Evolutionary conservation across 2,888 invertebrate species (phyloP), one percentile per base, ranked within the genome.

Genomic region (Fragum sueziense): DNA sequence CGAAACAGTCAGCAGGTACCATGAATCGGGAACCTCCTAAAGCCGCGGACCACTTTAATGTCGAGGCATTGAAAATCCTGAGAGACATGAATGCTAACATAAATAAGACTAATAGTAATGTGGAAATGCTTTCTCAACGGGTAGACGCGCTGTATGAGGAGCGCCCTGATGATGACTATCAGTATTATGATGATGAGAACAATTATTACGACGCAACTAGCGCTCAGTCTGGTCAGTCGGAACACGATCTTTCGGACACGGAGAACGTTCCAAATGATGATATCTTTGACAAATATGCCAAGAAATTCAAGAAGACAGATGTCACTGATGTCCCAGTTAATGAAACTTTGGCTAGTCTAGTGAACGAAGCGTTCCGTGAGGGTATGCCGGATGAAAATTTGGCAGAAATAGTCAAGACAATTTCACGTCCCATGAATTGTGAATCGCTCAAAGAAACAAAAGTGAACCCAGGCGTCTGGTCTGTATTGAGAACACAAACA

Each of bases 401-500:
- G 52, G 14, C 31, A 27, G 51, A 61, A 3, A 65, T 70, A 17
- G 20, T 34, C 4, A 78, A 78, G 33, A 62, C 61, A 6, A 74
- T 70, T n/a, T 37, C n/a, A 1, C 37, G 70, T 14, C 73, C 70
- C 7, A 70, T 54, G 20, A 78, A 78, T 25, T 78, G 78, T 65
- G 54, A 59, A 0, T 17, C 27, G 7, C 33, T 79, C 7, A 70
- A 47, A 33, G 74, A 70, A 22, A 74, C 74, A 0, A 70, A 70
- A 61, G 74, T 74, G 6, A 78, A 79, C 51, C 70, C 65, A 17
- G 70, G 33, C 25, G 74, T 79, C 0, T 79, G 74, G 79, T 51
- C 70, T 20, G 59, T 74, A 1, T 27, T 79, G n/a, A 25, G 51
- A 17, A 70, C 62, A 52, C 54, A 65, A 7, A 79, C 79, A 17